Percentiles rank a stretch among this genome's conserved stretches.
These are phyloP conservation scores for Cephus pulcher DNA, from an alignment of 2,888 invertebrate genomes.

Conservation along the genomic window DNA sequence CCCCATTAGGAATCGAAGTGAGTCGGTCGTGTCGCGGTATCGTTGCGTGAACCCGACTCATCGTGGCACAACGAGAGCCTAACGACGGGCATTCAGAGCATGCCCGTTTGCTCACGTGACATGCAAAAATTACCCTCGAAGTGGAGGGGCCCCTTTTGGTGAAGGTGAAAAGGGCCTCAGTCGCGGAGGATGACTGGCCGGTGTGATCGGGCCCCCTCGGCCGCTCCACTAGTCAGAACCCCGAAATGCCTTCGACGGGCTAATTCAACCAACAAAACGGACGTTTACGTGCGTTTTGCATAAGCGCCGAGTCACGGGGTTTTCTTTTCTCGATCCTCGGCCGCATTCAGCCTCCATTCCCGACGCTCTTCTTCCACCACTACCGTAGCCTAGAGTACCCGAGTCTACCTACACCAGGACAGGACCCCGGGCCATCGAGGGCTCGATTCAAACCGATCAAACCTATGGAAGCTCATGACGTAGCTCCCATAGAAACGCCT, in stretches of 20 bases:
- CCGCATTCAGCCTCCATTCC: background rate
- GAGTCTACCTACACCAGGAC: background rate
- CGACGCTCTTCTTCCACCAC: background rate
- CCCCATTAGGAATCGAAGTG: constrained; percentile 6
- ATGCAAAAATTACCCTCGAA: constrained; percentile 61
- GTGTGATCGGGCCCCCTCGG: constrained; percentile 40
- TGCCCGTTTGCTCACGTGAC: constrained; percentile 64
- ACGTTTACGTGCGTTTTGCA: constrained; percentile 61
- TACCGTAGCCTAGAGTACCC: background rate
- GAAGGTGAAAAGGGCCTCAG: constrained; percentile 20
- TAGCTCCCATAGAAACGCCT: background rate
- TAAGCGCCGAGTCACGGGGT: constrained; percentile 55
- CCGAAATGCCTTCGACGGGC: constrained; percentile 30
- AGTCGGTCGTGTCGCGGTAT: constrained; percentile 3
- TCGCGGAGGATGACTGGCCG: constrained; percentile 42
- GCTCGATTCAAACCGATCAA: background rate
- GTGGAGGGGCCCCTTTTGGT: constrained; percentile 21
- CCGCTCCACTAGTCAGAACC: constrained; percentile 10
- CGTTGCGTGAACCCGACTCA: constrained; percentile 52
- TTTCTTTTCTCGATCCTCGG: constrained; percentile 19
- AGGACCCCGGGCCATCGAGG: background rate
- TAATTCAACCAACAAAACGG: constrained; percentile 62
- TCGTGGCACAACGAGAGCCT: constrained; percentile 50
- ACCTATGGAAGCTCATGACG: background rate
- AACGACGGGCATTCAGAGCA: constrained; percentile 58